Conservation (phyloP, 2,797 vertebrate species). For the Myotis pilosus region DNA sequence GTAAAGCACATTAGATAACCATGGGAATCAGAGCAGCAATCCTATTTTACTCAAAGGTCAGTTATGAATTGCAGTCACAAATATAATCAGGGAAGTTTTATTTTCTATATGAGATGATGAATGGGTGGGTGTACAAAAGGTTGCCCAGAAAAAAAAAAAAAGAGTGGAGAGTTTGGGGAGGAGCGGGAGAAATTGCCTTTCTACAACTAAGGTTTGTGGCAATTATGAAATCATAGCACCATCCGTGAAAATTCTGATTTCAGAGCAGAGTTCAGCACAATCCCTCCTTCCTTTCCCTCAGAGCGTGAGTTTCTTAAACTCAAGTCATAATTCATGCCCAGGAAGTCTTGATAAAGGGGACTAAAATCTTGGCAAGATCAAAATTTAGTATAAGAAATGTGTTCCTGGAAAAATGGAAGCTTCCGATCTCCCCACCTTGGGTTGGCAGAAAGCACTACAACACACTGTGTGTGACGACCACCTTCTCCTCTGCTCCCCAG, state of each 20-base stretch:
- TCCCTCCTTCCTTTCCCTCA: neutral
- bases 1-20: neutral
- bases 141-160: neutral
- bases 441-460: neutral
- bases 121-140: neutral
- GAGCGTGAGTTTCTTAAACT: neutral
- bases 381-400: neutral
- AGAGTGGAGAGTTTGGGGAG: neutral
- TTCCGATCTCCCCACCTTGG: neutral
- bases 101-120: neutral
- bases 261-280: neutral
- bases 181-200: neutral
- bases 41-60: slow-evolving; percentile 6
- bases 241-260: neutral
- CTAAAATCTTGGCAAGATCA: neutral
- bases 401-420: neutral
- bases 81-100: neutral
- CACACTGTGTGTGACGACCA: neutral
- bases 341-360: neutral
- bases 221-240: neutral
- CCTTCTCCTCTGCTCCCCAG: neutral
- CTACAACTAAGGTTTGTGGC: neutral
- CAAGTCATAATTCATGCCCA: neutral
- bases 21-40: neutral
- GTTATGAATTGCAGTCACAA: neutral